Conservation (phyloP, 2,113 vertebrate species). For the Chloroceryle aenea region DNA sequence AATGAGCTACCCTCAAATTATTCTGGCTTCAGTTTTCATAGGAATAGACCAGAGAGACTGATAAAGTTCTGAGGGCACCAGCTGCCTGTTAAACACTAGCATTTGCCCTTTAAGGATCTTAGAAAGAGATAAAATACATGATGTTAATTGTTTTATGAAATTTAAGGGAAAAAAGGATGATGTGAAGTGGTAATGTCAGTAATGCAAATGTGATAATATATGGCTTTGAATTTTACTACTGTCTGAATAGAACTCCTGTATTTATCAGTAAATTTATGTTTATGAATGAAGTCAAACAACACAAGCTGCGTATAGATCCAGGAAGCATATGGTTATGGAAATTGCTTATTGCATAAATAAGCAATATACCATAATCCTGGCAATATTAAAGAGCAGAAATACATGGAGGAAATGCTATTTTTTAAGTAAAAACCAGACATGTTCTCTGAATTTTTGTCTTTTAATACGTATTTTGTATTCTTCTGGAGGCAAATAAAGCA, state of each 20-base stretch:
- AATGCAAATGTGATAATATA: conserved; percentile 20
- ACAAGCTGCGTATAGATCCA: neutral
- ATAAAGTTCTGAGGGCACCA: neutral
- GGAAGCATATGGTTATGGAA: conserved; percentile 1
- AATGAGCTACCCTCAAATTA: neutral
- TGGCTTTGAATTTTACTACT: conserved; percentile 15
- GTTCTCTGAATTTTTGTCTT: neutral
- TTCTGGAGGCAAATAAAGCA: neutral
- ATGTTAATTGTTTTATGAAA: conserved; percentile 65
- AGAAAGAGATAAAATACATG: neutral
- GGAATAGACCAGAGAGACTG: neutral
- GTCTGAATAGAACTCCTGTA: neutral
- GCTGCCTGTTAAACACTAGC: neutral
- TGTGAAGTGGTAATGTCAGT: conserved; percentile 36
- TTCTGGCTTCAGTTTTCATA: neutral
- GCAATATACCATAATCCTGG: neutral
- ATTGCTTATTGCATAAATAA: conserved; percentile 5
- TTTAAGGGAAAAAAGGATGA: neutral
- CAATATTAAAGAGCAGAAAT: neutral
- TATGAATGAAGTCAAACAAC: conserved; percentile 3
- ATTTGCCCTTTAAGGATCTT: neutral
- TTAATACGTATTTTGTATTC: neutral
- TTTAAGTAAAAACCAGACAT: neutral
- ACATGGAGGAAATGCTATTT: neutral
- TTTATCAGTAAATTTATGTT: neutral